Base-by-base conservation (phyloP, 1,140 invertebrate species). In the Magallana gigas region DNA sequence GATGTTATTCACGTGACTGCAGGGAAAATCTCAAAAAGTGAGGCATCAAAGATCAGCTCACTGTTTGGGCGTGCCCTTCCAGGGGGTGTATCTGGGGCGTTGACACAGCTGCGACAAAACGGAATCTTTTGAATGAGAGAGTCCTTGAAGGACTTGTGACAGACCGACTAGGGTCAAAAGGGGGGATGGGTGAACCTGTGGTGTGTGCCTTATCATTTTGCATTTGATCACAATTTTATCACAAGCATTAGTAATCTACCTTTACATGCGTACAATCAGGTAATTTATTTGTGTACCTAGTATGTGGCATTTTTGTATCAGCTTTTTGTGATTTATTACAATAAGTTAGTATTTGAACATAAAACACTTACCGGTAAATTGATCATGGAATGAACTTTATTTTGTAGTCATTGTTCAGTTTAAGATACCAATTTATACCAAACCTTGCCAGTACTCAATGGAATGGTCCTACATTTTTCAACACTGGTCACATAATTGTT, bases 31-130 rank as follows among this genome's bases (percentile, higher is more conserved):
- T 57, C 36, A n/a, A 83, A 83, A 16, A 80, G 23, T 36, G 80
- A 82, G 36, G 80, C 48, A 57, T 88, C 83, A 23, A 80, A 68
- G 60, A 85, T 86, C 14, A 60, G 85, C 8, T 86, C 86, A 1
- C 23, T 92, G 23, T 85, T 92, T 14, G 56, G 90, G 16, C 80
- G 86, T 11, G 88, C 86, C 18, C 76, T 87, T 11, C 60, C 90
- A 16, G 87, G 88, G 48, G 90, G 93, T n/a, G 92, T 93, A 7
- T 87, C 93, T 2, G 93, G 92, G 11, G 91, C 92, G 11, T 89
- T 93, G 16, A 89, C 93, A 11, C 90, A 90, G 36, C 91, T 93
- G 14, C 14, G 81, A 16, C 81, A 83, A 57, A 83, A 57, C n/a
- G 81, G 81, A n/a, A 57, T 83, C 81, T 58, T 83, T n/a, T 83